These are phyloP conservation scores for Balaenoptera acutorostrata DNA, from an alignment of 2,113 vertebrate genomes.

Conservation along the genomic window DNA sequence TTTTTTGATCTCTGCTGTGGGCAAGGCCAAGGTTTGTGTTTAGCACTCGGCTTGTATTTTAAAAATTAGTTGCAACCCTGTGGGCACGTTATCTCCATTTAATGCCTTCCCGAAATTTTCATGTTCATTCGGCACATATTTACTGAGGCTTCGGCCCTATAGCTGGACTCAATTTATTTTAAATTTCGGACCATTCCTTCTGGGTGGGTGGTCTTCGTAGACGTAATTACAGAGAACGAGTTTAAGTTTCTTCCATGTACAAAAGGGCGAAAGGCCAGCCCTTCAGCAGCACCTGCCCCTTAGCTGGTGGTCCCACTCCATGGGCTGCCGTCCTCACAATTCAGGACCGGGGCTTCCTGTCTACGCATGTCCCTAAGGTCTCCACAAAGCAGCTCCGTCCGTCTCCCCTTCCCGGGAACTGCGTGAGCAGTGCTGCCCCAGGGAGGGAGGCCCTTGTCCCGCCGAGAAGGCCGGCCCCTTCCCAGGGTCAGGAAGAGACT, in stretches of 20 bases:
- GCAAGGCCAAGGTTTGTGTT: background rate
- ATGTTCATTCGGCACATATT: background rate
- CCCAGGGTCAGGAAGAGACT: background rate
- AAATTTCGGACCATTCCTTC: background rate
- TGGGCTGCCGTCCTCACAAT: too few relatives aligned
- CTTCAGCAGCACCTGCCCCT: background rate
- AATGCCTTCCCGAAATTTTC: background rate
- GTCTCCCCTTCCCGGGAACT: background rate
- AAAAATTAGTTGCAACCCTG: background rate
- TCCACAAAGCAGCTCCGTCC: background rate
- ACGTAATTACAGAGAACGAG: background rate
- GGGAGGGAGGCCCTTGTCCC: background rate
- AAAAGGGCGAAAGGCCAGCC: background rate
- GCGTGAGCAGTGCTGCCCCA: rapidly evolving
- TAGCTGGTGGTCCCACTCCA: rapidly evolving
- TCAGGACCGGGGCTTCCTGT: background rate
- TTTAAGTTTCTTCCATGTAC: too few relatives aligned
- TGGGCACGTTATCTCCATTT: background rate
- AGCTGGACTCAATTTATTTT: background rate
- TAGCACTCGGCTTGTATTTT: background rate
- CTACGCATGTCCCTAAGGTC: background rate
- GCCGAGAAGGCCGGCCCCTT: background rate
- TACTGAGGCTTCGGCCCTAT: background rate
- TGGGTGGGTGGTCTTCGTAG: too few relatives aligned
- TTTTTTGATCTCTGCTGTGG: background rate